A percentile compares a stretch with the other conserved stretches of the same genome.
Evolutionary conservation across 2,797 vertebrate genomes (phyloP).

Genomic region (Malacoraja senta): DNA sequence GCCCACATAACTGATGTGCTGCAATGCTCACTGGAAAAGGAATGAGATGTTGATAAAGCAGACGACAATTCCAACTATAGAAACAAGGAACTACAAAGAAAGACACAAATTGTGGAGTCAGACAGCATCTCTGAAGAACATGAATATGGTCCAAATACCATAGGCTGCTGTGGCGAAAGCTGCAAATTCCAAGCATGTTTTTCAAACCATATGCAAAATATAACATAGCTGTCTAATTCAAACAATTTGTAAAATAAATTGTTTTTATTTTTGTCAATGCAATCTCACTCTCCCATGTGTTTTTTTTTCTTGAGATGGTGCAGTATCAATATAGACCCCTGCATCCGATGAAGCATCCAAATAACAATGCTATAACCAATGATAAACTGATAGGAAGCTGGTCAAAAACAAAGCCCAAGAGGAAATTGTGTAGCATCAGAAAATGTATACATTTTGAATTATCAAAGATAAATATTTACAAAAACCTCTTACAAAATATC

Average conservation of each 20-base stretch:
- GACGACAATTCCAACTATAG: background rate
- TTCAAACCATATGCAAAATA: background rate
- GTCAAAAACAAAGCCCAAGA: conserved; percentile 17
- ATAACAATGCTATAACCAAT: background rate
- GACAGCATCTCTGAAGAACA: too few relatives aligned
- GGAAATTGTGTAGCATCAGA: conserved; percentile 1
- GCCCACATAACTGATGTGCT: background rate
- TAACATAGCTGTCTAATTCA: background rate
- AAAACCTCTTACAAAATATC: conserved; percentile 37
- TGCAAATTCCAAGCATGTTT: background rate
- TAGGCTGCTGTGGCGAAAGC: background rate
- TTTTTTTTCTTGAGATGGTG: background rate
- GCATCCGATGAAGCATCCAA: background rate
- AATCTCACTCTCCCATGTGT: conserved; percentile 3
- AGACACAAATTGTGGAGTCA: too few relatives aligned
- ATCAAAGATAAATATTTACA: conserved; percentile 39
- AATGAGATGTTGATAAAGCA: background rate
- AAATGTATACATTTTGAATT: conserved; percentile 10
- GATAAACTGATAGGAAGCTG: background rate
- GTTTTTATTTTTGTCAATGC: conserved; percentile 1
- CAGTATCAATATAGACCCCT: background rate
- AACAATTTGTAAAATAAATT: conserved; percentile 22
- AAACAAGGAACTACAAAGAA: too few relatives aligned
- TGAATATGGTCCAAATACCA: too few relatives aligned
- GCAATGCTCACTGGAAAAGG: background rate